Evolutionary conservation across 1,140 invertebrate species (phyloP).

Genomic region (Saccostrea echinata): DNA sequence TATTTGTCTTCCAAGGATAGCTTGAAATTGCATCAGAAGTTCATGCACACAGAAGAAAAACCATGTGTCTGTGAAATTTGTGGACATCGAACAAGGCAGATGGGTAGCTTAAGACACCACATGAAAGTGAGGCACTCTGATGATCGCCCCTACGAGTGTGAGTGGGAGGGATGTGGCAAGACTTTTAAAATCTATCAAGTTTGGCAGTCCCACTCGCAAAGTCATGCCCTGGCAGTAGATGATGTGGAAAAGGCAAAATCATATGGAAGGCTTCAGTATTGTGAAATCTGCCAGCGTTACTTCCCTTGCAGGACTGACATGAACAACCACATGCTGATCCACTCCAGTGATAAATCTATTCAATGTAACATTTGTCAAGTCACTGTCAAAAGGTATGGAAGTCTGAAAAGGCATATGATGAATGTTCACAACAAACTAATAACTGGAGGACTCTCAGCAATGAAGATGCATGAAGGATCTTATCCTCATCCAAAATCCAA

Average conservation of each 20-base stretch:
- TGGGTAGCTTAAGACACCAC: conserved; percentile 2
- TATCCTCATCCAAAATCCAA: background rate
- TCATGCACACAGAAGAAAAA: conserved; percentile 19
- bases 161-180: background rate
- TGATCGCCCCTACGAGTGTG: conserved; percentile 1
- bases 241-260: background rate
- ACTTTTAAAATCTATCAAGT: conserved; percentile 32
- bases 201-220: conserved; percentile 16
- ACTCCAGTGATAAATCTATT: background rate
- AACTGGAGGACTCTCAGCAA: conserved; percentile 14
- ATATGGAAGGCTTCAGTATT: background rate
- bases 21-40: conserved; percentile 14
- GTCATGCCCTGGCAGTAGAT: background rate
- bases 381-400: conserved; percentile 8
- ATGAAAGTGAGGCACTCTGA: conserved; percentile 21
- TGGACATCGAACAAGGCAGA: conserved; percentile 21
- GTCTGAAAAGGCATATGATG: conserved; percentile 20
- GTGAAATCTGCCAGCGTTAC: background rate
- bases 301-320: conserved; percentile 20
- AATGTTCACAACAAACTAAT: conserved; percentile 19
- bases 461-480: background rate
- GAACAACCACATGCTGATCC: conserved; percentile 24
- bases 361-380: conserved; percentile 5
- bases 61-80: conserved; percentile 34
- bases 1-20: conserved; percentile 14